Percentiles rank a stretch among this genome's conserved stretches.
Conservation (phyloP, 2,888 invertebrate genomes). For the Gortyna flavago region DNA sequence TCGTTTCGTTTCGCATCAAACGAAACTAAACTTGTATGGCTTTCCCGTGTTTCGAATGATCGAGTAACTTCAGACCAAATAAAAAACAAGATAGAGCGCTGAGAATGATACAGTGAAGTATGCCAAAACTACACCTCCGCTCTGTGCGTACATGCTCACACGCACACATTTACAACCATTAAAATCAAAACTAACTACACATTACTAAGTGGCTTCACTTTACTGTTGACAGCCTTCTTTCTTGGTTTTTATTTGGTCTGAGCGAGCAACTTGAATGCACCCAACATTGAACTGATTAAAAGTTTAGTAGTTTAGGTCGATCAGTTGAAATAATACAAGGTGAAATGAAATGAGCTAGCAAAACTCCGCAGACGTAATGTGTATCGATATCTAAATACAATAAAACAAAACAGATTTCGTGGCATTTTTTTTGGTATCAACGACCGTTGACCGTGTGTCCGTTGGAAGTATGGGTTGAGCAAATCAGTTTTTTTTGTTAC, state of each 20-base stretch:
- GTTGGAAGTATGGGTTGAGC: neutral
- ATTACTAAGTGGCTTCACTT: too few relatives aligned
- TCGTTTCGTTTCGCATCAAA: neutral
- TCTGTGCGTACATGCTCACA: too few relatives aligned
- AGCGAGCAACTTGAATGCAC: conserved; percentile 1
- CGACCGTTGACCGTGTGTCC: neutral
- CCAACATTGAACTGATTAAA: neutral
- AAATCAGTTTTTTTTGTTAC: neutral
- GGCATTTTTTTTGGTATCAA: neutral
- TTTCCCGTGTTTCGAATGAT: conserved; percentile 11
- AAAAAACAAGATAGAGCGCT: too few relatives aligned
- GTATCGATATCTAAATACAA: neutral
- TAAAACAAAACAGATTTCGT: neutral
- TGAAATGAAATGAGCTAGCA: neutral
- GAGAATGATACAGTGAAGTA: too few relatives aligned
- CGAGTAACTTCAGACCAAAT: too few relatives aligned
- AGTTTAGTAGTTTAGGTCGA: conserved; percentile 1
- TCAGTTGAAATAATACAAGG: neutral
- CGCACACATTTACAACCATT: too few relatives aligned
- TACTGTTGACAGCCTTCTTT: too few relatives aligned
- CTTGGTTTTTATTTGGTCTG: too few relatives aligned
- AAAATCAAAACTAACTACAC: too few relatives aligned
- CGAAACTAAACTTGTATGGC: neutral
- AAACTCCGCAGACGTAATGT: neutral
- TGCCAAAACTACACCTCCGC: too few relatives aligned